Evolutionary conservation across 2,888 invertebrate genomes (phyloP).

Genomic region (Heliconius erato): DNA sequence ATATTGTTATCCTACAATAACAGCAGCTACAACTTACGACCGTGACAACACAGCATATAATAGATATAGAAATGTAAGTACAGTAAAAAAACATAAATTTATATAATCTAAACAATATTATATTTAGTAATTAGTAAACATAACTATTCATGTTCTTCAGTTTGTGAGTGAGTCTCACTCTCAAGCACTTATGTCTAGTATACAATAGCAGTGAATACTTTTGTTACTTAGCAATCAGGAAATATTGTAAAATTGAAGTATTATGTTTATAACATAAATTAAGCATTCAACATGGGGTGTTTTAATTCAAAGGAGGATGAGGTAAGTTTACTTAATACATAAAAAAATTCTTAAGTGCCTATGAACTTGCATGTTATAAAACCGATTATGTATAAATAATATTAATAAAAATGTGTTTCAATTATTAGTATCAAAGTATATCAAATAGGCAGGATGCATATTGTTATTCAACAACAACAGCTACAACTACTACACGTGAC

Average conservation of each 20-base stretch:
- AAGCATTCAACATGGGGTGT: neutral
- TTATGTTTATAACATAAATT: neutral
- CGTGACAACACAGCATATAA: neutral
- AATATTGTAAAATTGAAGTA: too few relatives aligned
- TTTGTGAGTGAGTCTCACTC: neutral
- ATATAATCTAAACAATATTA: neutral
- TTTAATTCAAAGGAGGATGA: neutral
- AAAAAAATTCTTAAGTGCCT: neutral
- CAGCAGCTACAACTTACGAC: neutral
- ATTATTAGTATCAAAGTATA: neutral
- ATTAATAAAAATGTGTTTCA: neutral
- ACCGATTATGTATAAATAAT: neutral
- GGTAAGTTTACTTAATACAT: neutral
- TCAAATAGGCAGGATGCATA: neutral
- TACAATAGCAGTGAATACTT: neutral
- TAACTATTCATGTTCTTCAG: neutral
- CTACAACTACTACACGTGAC: neutral
- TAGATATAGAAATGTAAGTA: neutral
- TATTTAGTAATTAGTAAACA: neutral
- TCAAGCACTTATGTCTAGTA: neutral
- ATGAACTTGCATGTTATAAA: neutral
- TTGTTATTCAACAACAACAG: neutral
- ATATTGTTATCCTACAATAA: neutral
- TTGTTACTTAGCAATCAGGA: too few relatives aligned
- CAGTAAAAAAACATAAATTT: neutral